These are phyloP conservation scores for Apotomis betuletana DNA, from an alignment of 2,888 invertebrate species.

Conservation along the genomic window DNA sequence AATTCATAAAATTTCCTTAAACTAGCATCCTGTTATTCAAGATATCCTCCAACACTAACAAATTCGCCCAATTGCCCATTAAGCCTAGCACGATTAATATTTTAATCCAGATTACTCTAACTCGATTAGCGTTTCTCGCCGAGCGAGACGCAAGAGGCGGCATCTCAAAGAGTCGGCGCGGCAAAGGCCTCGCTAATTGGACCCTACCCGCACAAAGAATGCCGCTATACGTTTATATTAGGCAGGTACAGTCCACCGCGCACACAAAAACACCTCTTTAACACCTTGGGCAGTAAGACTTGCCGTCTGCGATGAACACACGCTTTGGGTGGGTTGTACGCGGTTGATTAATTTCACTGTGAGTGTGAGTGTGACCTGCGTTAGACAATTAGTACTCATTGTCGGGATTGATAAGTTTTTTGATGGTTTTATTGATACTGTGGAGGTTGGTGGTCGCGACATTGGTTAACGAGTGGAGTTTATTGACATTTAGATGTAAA, in stretches of 20 bases:
- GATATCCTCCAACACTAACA: background rate
- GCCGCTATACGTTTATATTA: constrained; percentile 80
- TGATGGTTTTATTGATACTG: constrained; percentile 39
- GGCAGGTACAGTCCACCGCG: constrained; percentile 23
- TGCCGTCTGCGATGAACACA: background rate
- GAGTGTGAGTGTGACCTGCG: constrained; percentile 74
- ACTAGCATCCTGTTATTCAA: too few relatives aligned
- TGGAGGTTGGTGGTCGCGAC: constrained; percentile 35
- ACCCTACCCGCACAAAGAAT: constrained; percentile 77
- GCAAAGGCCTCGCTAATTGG: constrained; percentile 73
- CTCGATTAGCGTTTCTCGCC: constrained; percentile 33
- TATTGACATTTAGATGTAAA: background rate
- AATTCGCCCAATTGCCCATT: constrained; percentile 29
- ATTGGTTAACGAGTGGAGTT: constrained; percentile 18
- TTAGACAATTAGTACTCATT: constrained; percentile 78
- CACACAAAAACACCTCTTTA: constrained; percentile 16
- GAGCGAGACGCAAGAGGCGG: constrained; percentile 56
- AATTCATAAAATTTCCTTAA: too few relatives aligned
- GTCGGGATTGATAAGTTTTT: constrained; percentile 57
- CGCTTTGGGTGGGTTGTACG: constrained; percentile 14
- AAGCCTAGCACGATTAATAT: constrained; percentile 37
- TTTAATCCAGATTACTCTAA: constrained; percentile 38
- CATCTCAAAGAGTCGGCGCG: constrained; percentile 79
- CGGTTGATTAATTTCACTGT: constrained; percentile 79
- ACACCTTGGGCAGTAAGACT: background rate